Conservation (phyloP, 1,140 invertebrate genomes). For the Nasonia vitripennis region DNA sequence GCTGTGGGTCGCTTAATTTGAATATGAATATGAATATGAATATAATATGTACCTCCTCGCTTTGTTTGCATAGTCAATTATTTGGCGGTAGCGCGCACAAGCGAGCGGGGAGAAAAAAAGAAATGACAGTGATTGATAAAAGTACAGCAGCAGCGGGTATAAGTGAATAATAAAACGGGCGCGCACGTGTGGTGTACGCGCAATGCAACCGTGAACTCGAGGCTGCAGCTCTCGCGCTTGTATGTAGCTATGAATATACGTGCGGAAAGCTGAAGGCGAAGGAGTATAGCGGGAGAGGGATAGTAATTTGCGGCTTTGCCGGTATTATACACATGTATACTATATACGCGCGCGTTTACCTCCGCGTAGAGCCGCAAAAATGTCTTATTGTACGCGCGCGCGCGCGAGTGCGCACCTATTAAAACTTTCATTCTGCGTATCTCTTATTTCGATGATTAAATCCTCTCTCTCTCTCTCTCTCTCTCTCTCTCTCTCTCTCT, state of each 20-base stretch:
- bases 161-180: constrained; percentile 48
- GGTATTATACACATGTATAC: background rate
- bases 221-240: background rate
- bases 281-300: background rate
- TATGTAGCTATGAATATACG: background rate
- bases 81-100: background rate
- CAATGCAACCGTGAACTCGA: constrained; percentile 21
- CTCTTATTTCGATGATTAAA: constrained; percentile 11
- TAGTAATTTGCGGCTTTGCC: constrained; percentile 39
- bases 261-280: background rate
- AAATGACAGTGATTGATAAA: constrained; percentile 49
- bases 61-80: constrained; percentile 42
- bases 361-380: constrained; percentile 9
- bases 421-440: constrained; percentile 27
- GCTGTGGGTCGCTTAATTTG: constrained; percentile 25
- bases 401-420: background rate
- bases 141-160: background rate
- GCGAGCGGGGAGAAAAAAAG: background rate
- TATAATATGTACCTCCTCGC: background rate
- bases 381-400: background rate
- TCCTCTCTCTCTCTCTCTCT: background rate
- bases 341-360: background rate
- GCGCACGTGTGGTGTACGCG: background rate
- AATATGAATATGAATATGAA: background rate
- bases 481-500: too few relatives aligned